Evolutionary conservation across 1,140 invertebrate genomes (phyloP).

Genomic region (Pogonognathellus flavescens): DNA sequence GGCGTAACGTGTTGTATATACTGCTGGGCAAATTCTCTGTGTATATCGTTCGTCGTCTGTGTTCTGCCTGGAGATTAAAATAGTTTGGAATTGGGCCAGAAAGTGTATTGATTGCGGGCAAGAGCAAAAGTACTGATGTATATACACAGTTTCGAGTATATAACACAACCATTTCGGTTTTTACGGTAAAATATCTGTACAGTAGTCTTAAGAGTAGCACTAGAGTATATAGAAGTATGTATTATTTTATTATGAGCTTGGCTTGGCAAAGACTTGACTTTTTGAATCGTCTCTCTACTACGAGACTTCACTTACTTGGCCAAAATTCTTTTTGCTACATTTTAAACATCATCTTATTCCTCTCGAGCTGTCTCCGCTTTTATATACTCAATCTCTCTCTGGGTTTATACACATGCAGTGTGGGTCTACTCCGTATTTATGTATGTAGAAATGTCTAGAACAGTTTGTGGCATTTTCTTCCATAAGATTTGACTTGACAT

Average conservation of each 20-base stretch:
- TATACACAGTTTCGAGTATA: background rate
- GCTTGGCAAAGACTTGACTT: constrained; percentile 3
- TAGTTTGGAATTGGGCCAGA: constrained; percentile 46
- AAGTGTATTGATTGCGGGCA: constrained; percentile 44
- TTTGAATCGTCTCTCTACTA: background rate
- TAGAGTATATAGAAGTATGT: background rate
- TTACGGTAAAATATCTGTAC: no score
- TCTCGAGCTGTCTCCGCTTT: background rate
- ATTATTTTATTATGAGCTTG: background rate
- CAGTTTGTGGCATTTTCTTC: no score
- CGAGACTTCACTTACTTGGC: constrained; percentile 32
- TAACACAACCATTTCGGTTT: no score
- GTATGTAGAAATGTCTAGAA: no score
- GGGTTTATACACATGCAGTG: no score
- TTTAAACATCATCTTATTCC: constrained; percentile 19
- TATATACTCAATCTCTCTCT: no score
- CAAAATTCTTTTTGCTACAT: constrained; percentile 48
- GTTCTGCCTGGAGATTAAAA: constrained; percentile 46
- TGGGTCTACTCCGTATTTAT: no score
- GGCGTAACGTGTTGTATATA: background rate
- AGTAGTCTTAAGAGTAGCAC: background rate
- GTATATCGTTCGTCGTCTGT: background rate
- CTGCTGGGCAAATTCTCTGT: background rate
- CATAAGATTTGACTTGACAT: no score
- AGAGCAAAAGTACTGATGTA: background rate